A percentile compares a stretch with the other conserved stretches of the same genome.
Conservation (phyloP, 2,888 invertebrate genomes). For the Phyto melanocephala region DNA sequence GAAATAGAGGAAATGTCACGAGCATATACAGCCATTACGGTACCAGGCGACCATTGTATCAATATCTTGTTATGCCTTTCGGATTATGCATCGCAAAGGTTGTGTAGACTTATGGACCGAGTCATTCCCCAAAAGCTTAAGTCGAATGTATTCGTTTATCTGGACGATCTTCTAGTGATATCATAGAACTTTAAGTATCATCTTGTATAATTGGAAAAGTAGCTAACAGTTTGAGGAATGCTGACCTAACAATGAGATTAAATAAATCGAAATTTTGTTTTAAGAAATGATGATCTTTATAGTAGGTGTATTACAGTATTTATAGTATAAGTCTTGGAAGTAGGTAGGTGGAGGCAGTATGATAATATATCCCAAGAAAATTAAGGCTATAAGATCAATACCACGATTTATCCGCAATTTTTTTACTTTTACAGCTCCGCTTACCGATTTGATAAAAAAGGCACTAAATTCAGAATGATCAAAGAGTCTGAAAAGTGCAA, state of each 20-base stretch:
- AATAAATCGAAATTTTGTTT: not conserved
- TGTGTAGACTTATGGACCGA: not conserved
- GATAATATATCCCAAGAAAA: slow-evolving; percentile 25
- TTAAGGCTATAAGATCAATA: slow-evolving; percentile 25
- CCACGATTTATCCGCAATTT: slow-evolving; percentile 44
- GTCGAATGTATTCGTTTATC: too few species aligned
- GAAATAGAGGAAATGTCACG: too few species aligned
- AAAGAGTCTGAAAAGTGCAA: not conserved
- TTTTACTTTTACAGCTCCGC: slow-evolving; percentile 1
- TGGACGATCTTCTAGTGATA: not conserved
- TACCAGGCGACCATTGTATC: too few species aligned
- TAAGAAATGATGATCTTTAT: slow-evolving; percentile 32
- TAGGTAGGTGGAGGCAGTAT: slow-evolving; percentile 42
- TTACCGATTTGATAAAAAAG: slow-evolving; percentile 17
- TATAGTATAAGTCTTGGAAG: too few species aligned
- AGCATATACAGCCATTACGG: not conserved
- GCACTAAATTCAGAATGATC: slow-evolving; percentile 4
- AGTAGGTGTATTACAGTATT: too few species aligned
- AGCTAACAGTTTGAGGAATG: not conserved
- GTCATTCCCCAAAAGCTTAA: not conserved
- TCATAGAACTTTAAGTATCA: not conserved
- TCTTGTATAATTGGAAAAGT: not conserved
- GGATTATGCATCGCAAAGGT: slow-evolving; percentile 1
- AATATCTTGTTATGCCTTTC: not conserved
- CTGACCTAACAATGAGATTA: not conserved